These are phyloP conservation scores for Coboldia fuscipes DNA, from an alignment of 1,140 invertebrate genomes.

Conservation along the genomic window DNA sequence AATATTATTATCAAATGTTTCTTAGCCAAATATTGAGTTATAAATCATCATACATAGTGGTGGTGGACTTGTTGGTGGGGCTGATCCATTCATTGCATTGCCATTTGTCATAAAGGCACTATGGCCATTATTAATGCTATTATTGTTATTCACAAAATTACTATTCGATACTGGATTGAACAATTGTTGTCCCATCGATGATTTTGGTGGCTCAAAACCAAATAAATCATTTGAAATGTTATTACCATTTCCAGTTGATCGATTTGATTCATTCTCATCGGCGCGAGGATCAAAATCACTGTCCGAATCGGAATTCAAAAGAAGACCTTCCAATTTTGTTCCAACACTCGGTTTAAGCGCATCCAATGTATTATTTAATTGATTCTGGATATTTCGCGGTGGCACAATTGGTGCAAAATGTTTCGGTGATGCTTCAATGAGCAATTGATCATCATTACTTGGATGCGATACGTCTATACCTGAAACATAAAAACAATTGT, in stretches of 20 bases:
- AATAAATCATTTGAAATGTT: constrained; percentile 19
- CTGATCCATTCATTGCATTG: constrained; percentile 13
- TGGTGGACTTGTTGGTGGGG: constrained; percentile 19
- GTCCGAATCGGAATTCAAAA: constrained; percentile 60
- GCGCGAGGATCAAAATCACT: constrained; percentile 58
- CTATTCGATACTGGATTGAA: too few relatives aligned
- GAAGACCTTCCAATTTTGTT: constrained; percentile 57
- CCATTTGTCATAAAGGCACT: constrained; percentile 7
- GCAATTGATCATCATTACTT: constrained; percentile 21
- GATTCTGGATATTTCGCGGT: constrained; percentile 36
- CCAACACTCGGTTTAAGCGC: constrained; percentile 37
- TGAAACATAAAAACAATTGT: too few relatives aligned
- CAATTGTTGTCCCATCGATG: constrained; percentile 22
- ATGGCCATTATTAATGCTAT: constrained; percentile 12
- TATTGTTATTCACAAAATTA: constrained; percentile 14
- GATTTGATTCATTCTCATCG: constrained; percentile 30
- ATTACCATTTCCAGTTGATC: constrained; percentile 13
- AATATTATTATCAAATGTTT: constrained; percentile 1
- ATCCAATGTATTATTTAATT: constrained; percentile 24
- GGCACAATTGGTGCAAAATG: constrained; percentile 37
- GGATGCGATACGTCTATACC: constrained; percentile 9
- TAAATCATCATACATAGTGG: constrained; percentile 34
- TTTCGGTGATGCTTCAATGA: constrained; percentile 10
- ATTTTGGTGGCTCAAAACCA: constrained; percentile 20
- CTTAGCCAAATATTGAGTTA: neutral